Percentiles rank a stretch among this genome's conserved stretches.
phyloP scores from a whole-genome alignment of 1,140 invertebrate species.

The Hermetia illucens region DNA sequence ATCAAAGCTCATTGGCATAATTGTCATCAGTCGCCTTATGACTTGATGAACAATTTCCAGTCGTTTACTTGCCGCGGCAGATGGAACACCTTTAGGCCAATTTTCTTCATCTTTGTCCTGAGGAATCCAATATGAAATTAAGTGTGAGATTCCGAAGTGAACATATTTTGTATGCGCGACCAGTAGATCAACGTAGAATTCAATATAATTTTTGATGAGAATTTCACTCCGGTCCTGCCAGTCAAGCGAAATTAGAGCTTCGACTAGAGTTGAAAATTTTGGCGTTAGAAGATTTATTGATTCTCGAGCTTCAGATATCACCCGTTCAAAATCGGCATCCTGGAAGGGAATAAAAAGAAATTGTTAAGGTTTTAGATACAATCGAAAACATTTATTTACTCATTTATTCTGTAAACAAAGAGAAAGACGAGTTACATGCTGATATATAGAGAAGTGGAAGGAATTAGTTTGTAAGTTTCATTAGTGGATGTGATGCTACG shows the following conservation, averaged over 20 bases:
- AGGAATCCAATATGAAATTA: conserved; percentile 40
- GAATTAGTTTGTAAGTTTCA: too few species aligned
- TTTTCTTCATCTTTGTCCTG: conserved; percentile 11
- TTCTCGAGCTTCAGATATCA: conserved; percentile 38
- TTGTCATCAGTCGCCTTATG: conserved; percentile 17
- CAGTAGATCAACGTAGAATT: conserved; percentile 46
- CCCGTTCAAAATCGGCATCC: conserved; percentile 39
- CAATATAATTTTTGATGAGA: conserved; percentile 37
- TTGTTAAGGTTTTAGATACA: too few species aligned
- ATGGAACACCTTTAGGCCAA: conserved; percentile 26
- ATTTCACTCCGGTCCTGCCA: conserved; percentile 37
- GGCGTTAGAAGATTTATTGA: conserved; percentile 41
- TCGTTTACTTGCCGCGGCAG: conserved; percentile 15
- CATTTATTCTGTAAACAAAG: too few species aligned
- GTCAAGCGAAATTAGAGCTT: conserved; percentile 41
- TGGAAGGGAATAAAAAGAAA: conserved; percentile 12
- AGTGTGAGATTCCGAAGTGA: conserved; percentile 38
- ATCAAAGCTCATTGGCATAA: conserved; percentile 23
- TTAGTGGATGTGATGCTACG: too few species aligned
- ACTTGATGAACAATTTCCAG: conserved; percentile 18
- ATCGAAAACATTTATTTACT: too few species aligned
- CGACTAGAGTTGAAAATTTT: conserved; percentile 41
- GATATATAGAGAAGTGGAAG: too few species aligned
- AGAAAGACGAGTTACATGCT: too few species aligned
- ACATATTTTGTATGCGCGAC: conserved; percentile 45